These are phyloP conservation scores for Chrysotoxum bicinctum DNA, from an alignment of 2,888 invertebrate species.

Conservation along the genomic window DNA sequence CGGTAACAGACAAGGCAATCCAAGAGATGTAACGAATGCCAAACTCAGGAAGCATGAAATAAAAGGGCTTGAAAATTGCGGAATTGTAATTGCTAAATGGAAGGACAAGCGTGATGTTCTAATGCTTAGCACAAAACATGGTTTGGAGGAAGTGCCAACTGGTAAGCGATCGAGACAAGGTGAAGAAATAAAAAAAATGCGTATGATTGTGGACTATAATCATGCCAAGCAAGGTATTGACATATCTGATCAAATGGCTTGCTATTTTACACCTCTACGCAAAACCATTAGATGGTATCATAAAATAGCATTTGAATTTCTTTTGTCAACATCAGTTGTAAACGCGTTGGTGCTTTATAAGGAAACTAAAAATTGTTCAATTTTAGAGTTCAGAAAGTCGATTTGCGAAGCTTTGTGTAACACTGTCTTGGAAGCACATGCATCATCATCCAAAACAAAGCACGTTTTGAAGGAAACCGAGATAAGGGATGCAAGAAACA, in stretches of 20 bases:
- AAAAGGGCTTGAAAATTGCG: neutral
- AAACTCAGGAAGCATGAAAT: neutral
- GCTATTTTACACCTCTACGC: too few relatives aligned
- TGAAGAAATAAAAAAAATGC: neutral
- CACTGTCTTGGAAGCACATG: neutral
- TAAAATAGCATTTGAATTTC: slow-evolving; percentile 13
- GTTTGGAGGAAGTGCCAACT: neutral
- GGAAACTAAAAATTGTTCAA: neutral
- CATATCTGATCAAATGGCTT: too few relatives aligned
- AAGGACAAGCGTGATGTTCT: too few relatives aligned
- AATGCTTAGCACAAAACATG: too few relatives aligned
- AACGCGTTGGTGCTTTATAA: neutral
- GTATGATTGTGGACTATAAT: slow-evolving; percentile 15
- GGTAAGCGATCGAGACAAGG: neutral
- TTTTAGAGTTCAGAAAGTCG: neutral
- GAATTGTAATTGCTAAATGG: neutral
- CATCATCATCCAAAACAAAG: too few relatives aligned
- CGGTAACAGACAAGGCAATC: neutral
- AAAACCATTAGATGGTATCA: too few relatives aligned
- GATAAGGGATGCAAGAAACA: neutral
- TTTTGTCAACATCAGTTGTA: neutral
- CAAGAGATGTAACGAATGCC: neutral
- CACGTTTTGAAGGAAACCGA: neutral
- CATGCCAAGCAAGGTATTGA: too few relatives aligned
- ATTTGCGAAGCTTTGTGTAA: neutral